phyloP scores from a whole-genome alignment of 2,888 invertebrate genomes.

The Neoscelio sp. region DNA sequence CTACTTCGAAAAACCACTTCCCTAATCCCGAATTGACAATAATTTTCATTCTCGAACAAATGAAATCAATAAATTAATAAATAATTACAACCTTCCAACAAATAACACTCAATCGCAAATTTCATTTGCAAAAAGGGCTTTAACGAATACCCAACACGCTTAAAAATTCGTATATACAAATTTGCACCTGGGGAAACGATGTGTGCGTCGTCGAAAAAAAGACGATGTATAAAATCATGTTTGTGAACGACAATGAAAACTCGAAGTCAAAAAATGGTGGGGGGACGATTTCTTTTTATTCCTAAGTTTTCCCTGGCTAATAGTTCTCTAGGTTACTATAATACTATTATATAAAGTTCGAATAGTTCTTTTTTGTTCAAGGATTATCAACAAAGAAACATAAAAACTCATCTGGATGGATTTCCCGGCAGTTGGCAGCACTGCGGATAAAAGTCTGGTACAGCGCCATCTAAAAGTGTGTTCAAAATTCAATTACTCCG shows the following conservation, averaged over 20 bases:
- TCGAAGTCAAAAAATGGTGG: not conserved
- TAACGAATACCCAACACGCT: not conserved
- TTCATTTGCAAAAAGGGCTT: constrained; percentile 5
- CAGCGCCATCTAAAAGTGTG: not conserved
- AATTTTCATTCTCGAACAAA: not conserved
- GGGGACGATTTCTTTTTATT: too few relatives aligned
- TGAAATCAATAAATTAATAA: constrained; percentile 30
- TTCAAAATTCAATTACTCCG: too few relatives aligned
- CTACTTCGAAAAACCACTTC: constrained; percentile 1
- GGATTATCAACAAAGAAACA: not conserved
- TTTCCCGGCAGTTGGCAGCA: not conserved
- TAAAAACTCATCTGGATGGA: constrained; percentile 18
- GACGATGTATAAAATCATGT: not conserved
- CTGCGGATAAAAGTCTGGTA: not conserved
- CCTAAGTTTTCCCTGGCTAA: constrained; percentile 7
- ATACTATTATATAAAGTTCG: not conserved
- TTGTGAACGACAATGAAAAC: not conserved
- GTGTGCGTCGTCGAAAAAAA: not conserved
- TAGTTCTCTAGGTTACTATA: constrained; percentile 28
- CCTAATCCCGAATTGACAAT: constrained; percentile 33
- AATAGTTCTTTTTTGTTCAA: constrained; percentile 9
- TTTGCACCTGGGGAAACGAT: not conserved
- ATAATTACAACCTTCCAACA: constrained; percentile 3
- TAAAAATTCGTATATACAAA: constrained; percentile 4
- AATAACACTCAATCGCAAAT: constrained; percentile 4